Base-by-base conservation (phyloP, 2,888 invertebrate genomes). In the Pegoplata infirma region DNA sequence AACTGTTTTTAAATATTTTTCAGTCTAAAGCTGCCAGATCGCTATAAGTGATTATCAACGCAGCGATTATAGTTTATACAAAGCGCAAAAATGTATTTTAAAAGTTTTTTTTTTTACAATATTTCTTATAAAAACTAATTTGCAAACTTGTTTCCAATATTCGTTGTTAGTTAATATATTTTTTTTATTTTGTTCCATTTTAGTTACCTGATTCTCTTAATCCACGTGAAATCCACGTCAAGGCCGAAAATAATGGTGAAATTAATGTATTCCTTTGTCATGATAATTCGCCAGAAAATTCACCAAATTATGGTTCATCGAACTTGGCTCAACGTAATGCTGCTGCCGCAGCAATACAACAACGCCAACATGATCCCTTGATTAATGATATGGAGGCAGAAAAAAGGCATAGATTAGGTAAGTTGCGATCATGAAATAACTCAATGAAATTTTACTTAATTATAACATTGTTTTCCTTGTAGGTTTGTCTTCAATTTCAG, bases 251-350 rank as follows among this genome's bases (percentile, higher is more conserved):
- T 82, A 93, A 94, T 83, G 97, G 97, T 72, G 97, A 97, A 90
- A 98, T 98, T 83, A 97, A 98, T 91, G 98, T 98, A 76, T 98
- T 95, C 91, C 92, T 98, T 81, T 98, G 97, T 91, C 97, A 97
- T 58, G 97, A 98, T 85, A 93, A 93, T 85, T 91, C 89, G 78
- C 87, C 89, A 19, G 89, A 89, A 82, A 90, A 83, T 82, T 88
- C 89, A 68, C 88, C 88, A 59, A 84, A 85, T 76, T 83, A 90
- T 87, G 80, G 90, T 0, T 78, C 83, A 8, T 63, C 79, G 10
- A 72, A 82, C 6, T 75, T 82, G 47, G 44, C 61, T 61, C 64
- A 76, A 56, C 46, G 80, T 49, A 84, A 83, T 59, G 83, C 82
- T 80, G 84, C 83, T 71, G 84, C 82, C 47, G 77, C 80, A 61